A percentile compares a stretch with the other conserved stretches of the same genome.
Conservation (phyloP, 1,140 invertebrate species). For the Scylla paramamosain region DNA sequence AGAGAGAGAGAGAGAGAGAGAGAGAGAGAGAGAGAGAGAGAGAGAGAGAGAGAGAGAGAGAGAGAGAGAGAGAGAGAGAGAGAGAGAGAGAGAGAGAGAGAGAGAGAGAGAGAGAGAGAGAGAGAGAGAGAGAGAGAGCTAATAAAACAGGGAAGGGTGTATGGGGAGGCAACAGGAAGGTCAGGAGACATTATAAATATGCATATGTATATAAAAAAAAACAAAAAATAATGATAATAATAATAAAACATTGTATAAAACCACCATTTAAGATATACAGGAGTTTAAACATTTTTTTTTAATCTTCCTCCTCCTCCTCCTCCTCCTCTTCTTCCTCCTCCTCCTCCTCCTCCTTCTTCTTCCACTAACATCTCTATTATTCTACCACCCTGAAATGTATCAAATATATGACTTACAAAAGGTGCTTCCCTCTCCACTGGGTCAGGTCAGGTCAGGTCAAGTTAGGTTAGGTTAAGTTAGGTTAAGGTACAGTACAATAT, state of each 20-base stretch:
- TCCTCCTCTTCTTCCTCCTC: background rate
- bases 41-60: background rate
- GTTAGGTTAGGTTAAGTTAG: too few relatives aligned
- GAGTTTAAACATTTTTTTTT: too few relatives aligned
- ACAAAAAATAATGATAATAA: background rate
- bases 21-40: background rate
- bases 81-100: background rate
- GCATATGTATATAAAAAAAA: background rate
- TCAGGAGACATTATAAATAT: background rate
- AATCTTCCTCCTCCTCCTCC: too few relatives aligned
- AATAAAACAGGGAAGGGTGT: background rate
- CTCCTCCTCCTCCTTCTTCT: background rate
- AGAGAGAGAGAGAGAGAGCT: background rate
- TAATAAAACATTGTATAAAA: background rate
- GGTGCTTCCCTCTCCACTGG: background rate
- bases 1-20: background rate
- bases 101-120: slow-evolving; percentile 29
- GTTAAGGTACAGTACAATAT: background rate
- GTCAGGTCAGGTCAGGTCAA: background rate
- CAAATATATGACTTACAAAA: background rate
- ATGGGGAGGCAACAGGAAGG: background rate
- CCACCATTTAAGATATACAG: too few relatives aligned
- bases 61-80: slow-evolving; percentile 1
- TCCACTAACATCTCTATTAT: background rate
- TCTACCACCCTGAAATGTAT: background rate